Base-by-base conservation (phyloP, 2,113 vertebrate species). In the Sapajus apella region DNA sequence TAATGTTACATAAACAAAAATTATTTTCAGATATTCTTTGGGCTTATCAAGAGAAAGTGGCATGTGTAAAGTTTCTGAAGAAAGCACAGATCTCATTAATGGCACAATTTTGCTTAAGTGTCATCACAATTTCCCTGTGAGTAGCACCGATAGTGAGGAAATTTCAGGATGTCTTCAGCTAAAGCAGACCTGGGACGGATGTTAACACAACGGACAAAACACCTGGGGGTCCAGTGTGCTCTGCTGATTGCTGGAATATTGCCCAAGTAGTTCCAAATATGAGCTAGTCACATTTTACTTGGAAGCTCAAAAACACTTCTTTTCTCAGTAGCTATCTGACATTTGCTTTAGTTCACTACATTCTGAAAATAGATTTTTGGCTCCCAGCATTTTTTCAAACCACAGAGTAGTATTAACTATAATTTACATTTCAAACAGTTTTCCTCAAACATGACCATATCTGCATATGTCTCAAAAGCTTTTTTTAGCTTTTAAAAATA, bases 391-490 rank as follows among this genome's bases (percentile, higher is more conserved):
- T 97, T 94, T 88, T 96, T 66, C 92, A 94, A 96, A 84, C 1
- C 8, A 52, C 64, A 97, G 81, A 89, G 94, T 81, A 64, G 79
- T 68, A 91, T 70, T 91, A 79, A 91, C 94, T 95, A 1, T 95
- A 96, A 98, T 98, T 98, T 97, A 81, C 96, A 98, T 98, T 87
- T 98, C 73, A 98, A 91, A 97, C 35, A 40, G 58, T 91, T 88
- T 97, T 97, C 94, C 96, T 98, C 95, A 97, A 97, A 98, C 95
- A 97, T 90, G 90, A 0, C 4, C 90, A 86, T 84, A 96, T 85
- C 90, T 87, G 56, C 79, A 73, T 75, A 93, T 32, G n/a, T 52
- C 61, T 97, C 89, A 58, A 82, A 66, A 30, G 20, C 47, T 20
- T 21, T 82, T 72, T 89, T 77, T 30, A 66, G 50, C 43, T 79